A percentile compares a stretch with the other conserved stretches of the same genome.
These are phyloP conservation scores for Garra rufa DNA, from an alignment of 2,113 vertebrate genomes.

Conservation along the genomic window DNA sequence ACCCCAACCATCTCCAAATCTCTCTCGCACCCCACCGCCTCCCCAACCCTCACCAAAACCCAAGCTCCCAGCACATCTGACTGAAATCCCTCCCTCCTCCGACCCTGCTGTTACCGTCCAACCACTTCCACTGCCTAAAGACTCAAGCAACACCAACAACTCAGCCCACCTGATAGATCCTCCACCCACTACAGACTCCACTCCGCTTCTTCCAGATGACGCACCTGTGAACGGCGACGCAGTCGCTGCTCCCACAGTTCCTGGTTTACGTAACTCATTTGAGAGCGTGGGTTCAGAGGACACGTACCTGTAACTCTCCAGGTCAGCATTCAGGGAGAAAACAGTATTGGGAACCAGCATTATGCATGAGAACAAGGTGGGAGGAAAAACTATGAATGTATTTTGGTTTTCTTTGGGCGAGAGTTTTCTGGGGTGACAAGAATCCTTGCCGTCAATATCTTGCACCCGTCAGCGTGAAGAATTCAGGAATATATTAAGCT, in stretches of 20 bases:
- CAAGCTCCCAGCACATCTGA: not conserved
- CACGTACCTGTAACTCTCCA: conserved; percentile 87
- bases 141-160: conserved; percentile 31
- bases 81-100: not conserved
- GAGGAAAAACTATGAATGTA: conserved; percentile 6
- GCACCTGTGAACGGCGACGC: conserved; percentile 43
- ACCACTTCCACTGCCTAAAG: not conserved
- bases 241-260: conserved; percentile 68
- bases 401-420: not conserved
- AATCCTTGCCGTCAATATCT: not conserved
- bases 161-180: not conserved
- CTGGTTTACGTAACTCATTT: conserved; percentile 77
- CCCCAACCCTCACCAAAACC: not conserved
- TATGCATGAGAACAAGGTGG: not conserved
- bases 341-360: conserved; percentile 32
- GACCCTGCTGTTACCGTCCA: not conserved
- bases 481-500: not conserved
- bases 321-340: not conserved
- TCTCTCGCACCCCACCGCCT: not conserved
- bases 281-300: conserved; percentile 94
- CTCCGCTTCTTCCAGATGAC: conserved; percentile 35
- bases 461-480: not conserved
- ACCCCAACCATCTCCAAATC: conserved; percentile 30
- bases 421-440: not conserved
- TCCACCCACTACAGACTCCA: conserved; percentile 50